Evolutionary conservation across 2,888 invertebrate genomes (phyloP).

Genomic region (Neoscelio sp.): DNA sequence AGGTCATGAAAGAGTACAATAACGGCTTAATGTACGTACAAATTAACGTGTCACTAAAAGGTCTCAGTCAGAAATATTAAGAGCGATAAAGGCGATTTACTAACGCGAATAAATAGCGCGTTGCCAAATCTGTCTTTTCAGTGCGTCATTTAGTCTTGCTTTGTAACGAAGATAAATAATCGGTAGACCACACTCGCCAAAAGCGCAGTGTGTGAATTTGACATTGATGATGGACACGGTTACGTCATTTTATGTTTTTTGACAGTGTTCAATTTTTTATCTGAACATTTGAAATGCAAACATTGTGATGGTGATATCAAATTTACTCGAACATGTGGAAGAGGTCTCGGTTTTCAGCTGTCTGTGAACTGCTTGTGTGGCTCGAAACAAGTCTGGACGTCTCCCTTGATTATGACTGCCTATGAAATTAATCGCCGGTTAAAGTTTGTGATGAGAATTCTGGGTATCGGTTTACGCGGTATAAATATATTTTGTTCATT

Average conservation of each 20-base stretch:
- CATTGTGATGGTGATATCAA: constrained; percentile 2
- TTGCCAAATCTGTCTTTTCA: too few species aligned
- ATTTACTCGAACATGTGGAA: constrained; percentile 1
- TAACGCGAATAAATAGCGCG: too few species aligned
- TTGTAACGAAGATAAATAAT: not conserved
- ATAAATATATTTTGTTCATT: not conserved
- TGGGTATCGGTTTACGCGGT: not conserved
- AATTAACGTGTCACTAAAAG: too few species aligned
- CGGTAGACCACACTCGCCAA: not conserved
- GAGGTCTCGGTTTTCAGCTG: not conserved
- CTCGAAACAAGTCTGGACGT: not conserved
- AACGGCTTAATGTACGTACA: too few species aligned
- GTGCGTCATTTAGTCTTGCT: too few species aligned
- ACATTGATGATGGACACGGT: not conserved
- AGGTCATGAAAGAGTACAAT: too few species aligned
- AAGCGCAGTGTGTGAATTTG: too few species aligned
- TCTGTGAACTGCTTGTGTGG: not conserved
- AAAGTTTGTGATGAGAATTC: not conserved
- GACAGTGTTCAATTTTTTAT: constrained; percentile 1
- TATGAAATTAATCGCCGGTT: constrained; percentile 1
- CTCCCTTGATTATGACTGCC: not conserved
- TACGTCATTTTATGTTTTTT: not conserved
- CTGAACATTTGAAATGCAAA: not conserved
- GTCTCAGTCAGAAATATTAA: too few species aligned
- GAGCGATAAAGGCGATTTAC: too few species aligned